A percentile compares a stretch with the other conserved stretches of the same genome.
Conservation (phyloP, 1,140 invertebrate species). For the Drosophila littoralis region DNA sequence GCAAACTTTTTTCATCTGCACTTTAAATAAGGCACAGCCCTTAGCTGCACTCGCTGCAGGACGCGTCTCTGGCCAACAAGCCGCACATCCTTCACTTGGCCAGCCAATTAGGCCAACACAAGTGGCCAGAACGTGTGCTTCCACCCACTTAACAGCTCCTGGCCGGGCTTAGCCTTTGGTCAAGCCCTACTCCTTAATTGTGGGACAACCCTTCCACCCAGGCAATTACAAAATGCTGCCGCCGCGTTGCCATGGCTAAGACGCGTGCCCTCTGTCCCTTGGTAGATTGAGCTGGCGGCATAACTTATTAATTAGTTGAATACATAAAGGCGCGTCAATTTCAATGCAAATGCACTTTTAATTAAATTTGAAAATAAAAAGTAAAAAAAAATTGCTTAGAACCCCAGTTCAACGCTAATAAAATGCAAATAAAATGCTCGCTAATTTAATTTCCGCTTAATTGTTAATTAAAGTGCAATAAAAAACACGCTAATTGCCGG, state of each 20-base stretch:
- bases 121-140: conserved; percentile 50
- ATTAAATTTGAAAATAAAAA: conserved; percentile 61
- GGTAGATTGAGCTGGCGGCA: conserved; percentile 29
- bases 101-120: conserved; percentile 69
- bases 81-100: conserved; percentile 30
- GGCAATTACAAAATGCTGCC: conserved; percentile 19
- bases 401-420: conserved; percentile 13
- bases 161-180: conserved; percentile 10
- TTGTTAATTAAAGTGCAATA: conserved; percentile 69
- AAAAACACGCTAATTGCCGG: conserved; percentile 35
- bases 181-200: conserved; percentile 3
- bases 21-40: background rate
- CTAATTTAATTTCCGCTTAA: conserved; percentile 46
- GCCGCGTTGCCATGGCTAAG: conserved; percentile 37
- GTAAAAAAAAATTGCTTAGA: conserved; percentile 13
- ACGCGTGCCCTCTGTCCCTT: conserved; percentile 17
- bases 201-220: background rate
- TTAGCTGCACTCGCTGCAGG: conserved; percentile 3
- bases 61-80: conserved; percentile 1
- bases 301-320: conserved; percentile 71
- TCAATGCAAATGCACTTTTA: conserved; percentile 75
- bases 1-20: too few relatives aligned
- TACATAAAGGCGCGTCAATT: conserved; percentile 51
- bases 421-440: conserved; percentile 47
- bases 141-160: conserved; percentile 37